A percentile compares a stretch with the other conserved stretches of the same genome.
phyloP scores from a whole-genome alignment of 2,888 invertebrate genomes.

The Idaea aversata region DNA sequence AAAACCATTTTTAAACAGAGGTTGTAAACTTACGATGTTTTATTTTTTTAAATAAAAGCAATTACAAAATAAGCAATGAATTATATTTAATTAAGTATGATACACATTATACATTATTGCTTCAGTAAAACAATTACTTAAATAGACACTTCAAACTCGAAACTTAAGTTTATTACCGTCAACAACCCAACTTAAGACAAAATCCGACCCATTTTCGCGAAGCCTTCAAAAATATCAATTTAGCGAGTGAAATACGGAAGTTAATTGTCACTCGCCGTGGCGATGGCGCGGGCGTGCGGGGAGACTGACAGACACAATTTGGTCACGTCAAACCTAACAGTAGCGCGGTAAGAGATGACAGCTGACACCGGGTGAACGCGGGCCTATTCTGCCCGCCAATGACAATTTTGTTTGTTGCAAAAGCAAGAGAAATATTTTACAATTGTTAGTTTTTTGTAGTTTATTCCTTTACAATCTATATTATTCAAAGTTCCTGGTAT shows the following conservation, averaged over 20 bases:
- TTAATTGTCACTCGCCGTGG: conserved; percentile 49
- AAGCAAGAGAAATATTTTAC: conserved; percentile 1
- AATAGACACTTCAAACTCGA: not conserved
- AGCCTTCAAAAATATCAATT: conserved; percentile 35
- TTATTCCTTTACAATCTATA: not conserved
- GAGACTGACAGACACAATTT: conserved; percentile 58
- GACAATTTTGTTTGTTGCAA: conserved; percentile 39
- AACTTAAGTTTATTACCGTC: not conserved
- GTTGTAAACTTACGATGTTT: too few species aligned
- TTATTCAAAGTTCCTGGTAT: not conserved
- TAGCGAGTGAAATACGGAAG: conserved; percentile 38
- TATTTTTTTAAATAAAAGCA: too few species aligned
- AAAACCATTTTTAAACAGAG: too few species aligned
- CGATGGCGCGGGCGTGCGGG: conserved; percentile 13
- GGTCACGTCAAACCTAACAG: conserved; percentile 44
- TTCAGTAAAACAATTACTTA: too few species aligned
- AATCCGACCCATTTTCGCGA: not conserved
- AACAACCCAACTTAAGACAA: not conserved
- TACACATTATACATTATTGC: too few species aligned
- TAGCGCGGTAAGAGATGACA: conserved; percentile 40
- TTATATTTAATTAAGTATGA: too few species aligned
- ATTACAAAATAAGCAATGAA: too few species aligned
- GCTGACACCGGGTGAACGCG: conserved; percentile 33
- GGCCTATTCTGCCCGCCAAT: conserved; percentile 34
- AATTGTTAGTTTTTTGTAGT: not conserved